These are phyloP conservation scores for Drosophila suboccidentalis DNA, from an alignment of 2,888 invertebrate species.

Conservation along the genomic window DNA sequence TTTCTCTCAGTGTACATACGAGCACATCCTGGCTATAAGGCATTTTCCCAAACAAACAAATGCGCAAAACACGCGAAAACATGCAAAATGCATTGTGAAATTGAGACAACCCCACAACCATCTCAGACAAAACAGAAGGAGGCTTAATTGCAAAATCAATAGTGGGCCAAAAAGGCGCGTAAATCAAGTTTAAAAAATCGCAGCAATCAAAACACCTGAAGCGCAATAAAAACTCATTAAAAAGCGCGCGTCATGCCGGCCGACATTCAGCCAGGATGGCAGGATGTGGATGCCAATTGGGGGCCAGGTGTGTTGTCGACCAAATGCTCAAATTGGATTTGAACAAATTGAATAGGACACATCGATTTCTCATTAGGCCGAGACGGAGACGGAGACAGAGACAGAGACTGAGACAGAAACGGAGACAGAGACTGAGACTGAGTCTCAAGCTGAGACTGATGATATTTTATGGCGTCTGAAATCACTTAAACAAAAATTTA, in stretches of 20 bases:
- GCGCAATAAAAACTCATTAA: conserved; percentile 82
- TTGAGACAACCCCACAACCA: conserved; percentile 6
- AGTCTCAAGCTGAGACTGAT: conserved; percentile 37
- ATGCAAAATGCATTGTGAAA: conserved; percentile 75
- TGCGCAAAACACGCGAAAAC: conserved; percentile 70
- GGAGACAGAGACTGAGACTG: not conserved
- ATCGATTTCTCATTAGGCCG: conserved; percentile 81
- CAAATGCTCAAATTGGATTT: conserved; percentile 69
- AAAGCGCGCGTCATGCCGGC: conserved; percentile 52
- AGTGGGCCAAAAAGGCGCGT: conserved; percentile 63
- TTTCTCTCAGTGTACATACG: conserved; percentile 22
- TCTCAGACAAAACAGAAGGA: not conserved
- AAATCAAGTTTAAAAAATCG: conserved; percentile 80
- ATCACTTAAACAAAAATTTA: conserved; percentile 80
- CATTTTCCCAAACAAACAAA: conserved; percentile 58
- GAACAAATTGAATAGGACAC: conserved; percentile 71
- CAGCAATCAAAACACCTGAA: conserved; percentile 79
- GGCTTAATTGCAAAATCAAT: conserved; percentile 82
- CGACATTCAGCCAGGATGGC: conserved; percentile 35
- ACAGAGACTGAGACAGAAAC: not conserved
- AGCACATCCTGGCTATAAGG: conserved; percentile 46
- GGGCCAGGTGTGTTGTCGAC: conserved; percentile 51
- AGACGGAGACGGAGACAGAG: not conserved
- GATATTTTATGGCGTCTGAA: conserved; percentile 76
- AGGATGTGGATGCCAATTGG: conserved; percentile 57